Percentiles rank a stretch among this genome's conserved stretches.
phyloP scores from a whole-genome alignment of 2,888 invertebrate genomes.

The Eupeodes luniger region DNA sequence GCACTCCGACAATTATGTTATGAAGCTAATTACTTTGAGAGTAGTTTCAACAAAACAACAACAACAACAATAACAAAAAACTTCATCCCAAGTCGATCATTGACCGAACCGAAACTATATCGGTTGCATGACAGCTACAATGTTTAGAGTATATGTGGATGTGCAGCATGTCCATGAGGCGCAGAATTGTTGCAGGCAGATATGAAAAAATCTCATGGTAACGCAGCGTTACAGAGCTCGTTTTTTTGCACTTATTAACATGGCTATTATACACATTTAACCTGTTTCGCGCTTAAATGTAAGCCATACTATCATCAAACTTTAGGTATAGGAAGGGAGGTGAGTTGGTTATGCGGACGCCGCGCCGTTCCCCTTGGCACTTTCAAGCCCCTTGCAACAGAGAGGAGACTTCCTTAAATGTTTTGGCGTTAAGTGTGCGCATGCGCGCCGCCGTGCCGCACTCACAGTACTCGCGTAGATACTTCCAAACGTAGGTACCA shows the following conservation, averaged over 20 bases:
- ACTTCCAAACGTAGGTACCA: background rate
- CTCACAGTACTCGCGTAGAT: background rate
- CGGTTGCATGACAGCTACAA: slow-evolving; percentile 73
- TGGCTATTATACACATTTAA: slow-evolving; percentile 75
- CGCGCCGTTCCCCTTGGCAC: slow-evolving; percentile 24
- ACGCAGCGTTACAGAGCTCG: slow-evolving; percentile 67
- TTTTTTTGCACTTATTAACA: slow-evolving; percentile 75
- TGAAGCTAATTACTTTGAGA: slow-evolving; percentile 71
- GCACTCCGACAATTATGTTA: slow-evolving; percentile 73
- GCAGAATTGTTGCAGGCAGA: slow-evolving; percentile 12
- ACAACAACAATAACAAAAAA: slow-evolving; percentile 20
- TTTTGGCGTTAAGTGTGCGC: slow-evolving; percentile 74
- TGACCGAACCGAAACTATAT: slow-evolving; percentile 77
- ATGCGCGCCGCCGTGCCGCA: slow-evolving; percentile 47
- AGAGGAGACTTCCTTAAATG: slow-evolving; percentile 73
- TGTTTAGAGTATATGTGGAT: slow-evolving; percentile 30
- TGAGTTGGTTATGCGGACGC: background rate
- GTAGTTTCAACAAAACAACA: slow-evolving; percentile 45
- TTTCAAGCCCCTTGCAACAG: slow-evolving; percentile 23
- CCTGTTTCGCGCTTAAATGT: slow-evolving; percentile 74
- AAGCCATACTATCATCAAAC: slow-evolving; percentile 53
- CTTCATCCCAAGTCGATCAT: slow-evolving; percentile 72
- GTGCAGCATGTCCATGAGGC: slow-evolving; percentile 58
- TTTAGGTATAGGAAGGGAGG: background rate
- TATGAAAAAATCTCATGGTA: slow-evolving; percentile 61